Percentiles rank a stretch among this genome's conserved stretches.
Evolutionary conservation across 2,797 vertebrate genomes (phyloP).

Genomic region (Melopsittacus undulatus): DNA sequence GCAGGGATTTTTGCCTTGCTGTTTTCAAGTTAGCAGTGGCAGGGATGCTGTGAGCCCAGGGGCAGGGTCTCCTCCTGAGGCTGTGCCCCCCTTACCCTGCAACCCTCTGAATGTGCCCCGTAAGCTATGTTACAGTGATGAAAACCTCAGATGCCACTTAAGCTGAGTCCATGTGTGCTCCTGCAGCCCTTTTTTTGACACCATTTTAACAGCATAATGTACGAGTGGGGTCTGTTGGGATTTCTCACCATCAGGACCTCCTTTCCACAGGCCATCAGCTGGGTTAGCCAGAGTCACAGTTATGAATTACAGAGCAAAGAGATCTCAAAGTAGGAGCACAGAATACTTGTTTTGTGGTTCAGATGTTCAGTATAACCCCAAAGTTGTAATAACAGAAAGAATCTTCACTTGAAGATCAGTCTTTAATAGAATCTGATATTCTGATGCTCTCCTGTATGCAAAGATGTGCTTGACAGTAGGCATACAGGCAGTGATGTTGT

Average conservation of each 20-base stretch:
- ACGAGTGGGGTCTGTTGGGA: background rate
- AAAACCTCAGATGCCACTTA: background rate
- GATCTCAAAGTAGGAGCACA: background rate
- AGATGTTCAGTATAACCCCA: background rate
- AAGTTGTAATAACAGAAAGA: background rate
- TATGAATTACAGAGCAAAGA: background rate
- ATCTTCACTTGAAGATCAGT: background rate
- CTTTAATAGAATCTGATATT: background rate
- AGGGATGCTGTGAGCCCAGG: background rate
- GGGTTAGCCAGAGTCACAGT: background rate
- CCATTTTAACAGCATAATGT: background rate
- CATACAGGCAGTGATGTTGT: rapidly evolving
- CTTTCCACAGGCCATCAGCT: background rate
- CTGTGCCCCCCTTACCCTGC: background rate
- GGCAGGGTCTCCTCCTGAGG: rapidly evolving
- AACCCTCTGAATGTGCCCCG: background rate
- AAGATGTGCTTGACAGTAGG: too few relatives aligned
- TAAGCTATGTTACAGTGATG: background rate
- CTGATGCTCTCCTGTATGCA: background rate
- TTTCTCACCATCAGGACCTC: background rate
- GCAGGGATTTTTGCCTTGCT: background rate
- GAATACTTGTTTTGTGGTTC: background rate
- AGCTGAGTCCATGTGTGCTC: background rate
- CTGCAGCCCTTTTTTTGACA: background rate
- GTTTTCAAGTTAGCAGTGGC: background rate